Conservation (phyloP, 2,888 invertebrate genomes). For the Leptinotarsa tumamoca region DNA sequence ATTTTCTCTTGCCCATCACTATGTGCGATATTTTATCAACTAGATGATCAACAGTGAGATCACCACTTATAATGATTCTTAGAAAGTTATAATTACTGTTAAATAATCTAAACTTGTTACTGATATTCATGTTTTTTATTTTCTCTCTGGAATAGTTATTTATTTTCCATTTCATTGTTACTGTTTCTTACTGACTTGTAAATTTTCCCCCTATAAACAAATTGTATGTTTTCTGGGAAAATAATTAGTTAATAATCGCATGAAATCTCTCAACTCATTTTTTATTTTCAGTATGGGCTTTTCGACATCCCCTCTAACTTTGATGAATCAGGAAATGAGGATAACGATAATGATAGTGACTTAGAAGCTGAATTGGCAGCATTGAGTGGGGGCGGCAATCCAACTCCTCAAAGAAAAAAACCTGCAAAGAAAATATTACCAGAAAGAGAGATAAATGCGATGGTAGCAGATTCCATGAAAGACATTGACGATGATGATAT, state of each 20-base stretch:
- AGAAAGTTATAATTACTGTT: too few relatives aligned
- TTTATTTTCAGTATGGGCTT: slow-evolving; percentile 75
- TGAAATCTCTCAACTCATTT: slow-evolving; percentile 13
- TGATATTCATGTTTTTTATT: too few relatives aligned
- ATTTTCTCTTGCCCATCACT: too few relatives aligned
- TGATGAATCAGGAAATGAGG: slow-evolving; percentile 69
- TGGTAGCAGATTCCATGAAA: slow-evolving; percentile 83
- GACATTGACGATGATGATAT: slow-evolving; percentile 83
- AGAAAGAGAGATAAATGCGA: slow-evolving; percentile 74
- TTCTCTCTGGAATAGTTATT: too few relatives aligned
- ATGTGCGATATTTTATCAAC: too few relatives aligned
- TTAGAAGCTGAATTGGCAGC: slow-evolving; percentile 89
- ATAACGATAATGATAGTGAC: slow-evolving; percentile 78
- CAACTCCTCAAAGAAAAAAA: slow-evolving; percentile 44
- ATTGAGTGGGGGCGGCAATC: slow-evolving; percentile 67
- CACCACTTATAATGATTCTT: too few relatives aligned
- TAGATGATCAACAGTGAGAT: too few relatives aligned
- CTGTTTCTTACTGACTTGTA: not conserved
- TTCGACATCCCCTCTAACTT: slow-evolving; percentile 78
- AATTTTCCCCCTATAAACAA: not conserved
- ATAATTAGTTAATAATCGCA: not conserved
- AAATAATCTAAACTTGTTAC: too few relatives aligned
- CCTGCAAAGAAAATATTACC: slow-evolving; percentile 67
- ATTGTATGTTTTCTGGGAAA: not conserved
- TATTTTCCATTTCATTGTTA: too few relatives aligned